A percentile compares a stretch with the other conserved stretches of the same genome.
These are phyloP conservation scores for Heterodera schachtii DNA, from an alignment of 1,140 invertebrate genomes.

Conservation along the genomic window DNA sequence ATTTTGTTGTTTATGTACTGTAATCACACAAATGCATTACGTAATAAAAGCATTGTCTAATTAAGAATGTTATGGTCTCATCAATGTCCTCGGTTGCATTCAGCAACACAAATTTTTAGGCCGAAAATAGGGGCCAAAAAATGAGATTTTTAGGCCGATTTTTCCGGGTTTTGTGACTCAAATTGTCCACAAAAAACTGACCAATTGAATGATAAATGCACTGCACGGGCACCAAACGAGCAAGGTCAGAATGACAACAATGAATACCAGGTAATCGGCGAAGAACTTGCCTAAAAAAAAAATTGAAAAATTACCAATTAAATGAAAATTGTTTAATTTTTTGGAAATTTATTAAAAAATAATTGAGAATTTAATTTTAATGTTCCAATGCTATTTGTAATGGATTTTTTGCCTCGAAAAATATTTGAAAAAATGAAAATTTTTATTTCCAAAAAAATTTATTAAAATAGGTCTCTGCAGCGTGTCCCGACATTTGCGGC, in stretches of 20 bases:
- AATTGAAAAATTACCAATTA: conserved; percentile 1
- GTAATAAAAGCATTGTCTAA: not conserved
- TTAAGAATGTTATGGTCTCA: not conserved
- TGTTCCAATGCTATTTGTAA: not conserved
- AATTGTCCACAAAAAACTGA: conserved; percentile 2
- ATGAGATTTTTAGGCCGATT: too few species aligned
- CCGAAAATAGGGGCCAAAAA: too few species aligned
- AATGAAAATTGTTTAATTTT: not conserved
- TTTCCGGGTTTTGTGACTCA: too few species aligned
- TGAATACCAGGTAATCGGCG: conserved; percentile 48
- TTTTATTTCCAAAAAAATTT: too few species aligned
- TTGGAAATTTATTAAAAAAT: too few species aligned
- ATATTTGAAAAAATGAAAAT: too few species aligned
- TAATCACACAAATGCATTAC: too few species aligned
- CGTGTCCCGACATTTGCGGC: too few species aligned
- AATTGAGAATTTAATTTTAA: too few species aligned
- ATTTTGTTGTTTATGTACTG: too few species aligned
- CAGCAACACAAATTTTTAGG: not conserved
- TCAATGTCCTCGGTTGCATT: not conserved
- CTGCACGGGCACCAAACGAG: conserved; percentile 49
- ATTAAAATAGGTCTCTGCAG: too few species aligned
- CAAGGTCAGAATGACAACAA: conserved; percentile 37
- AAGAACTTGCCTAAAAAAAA: conserved; percentile 43
- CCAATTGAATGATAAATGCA: conserved; percentile 41
- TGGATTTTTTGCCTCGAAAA: too few species aligned